phyloP scores from a whole-genome alignment of 2,797 vertebrate species.

The Sebastes minor region DNA sequence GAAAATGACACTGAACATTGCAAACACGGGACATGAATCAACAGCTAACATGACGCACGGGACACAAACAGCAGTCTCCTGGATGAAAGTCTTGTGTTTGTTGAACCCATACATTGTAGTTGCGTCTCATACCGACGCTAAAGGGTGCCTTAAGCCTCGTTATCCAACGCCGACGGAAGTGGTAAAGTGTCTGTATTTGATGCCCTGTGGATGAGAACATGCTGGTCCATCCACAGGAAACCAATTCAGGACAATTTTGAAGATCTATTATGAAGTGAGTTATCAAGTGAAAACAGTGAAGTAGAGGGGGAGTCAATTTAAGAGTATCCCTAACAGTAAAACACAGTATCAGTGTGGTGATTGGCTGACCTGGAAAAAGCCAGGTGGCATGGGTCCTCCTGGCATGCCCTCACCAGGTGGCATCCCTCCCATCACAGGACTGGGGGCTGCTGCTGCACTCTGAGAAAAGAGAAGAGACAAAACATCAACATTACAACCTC shows the following conservation, averaged over 20 bases:
- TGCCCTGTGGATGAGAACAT: no score
- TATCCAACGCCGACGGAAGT: no score
- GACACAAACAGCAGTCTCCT: no score
- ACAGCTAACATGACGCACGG: no score
- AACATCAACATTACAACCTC: not conserved
- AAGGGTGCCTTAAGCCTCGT: no score
- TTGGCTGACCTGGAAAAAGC: slow-evolving; percentile 95
- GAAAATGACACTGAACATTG: no score
- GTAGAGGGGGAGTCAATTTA: not conserved
- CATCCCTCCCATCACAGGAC: slow-evolving; percentile 99
- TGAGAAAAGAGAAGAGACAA: slow-evolving; percentile 59
- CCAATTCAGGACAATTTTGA: not conserved
- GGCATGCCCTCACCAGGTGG: slow-evolving; percentile 97
- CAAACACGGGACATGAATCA: no score
- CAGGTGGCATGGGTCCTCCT: slow-evolving; percentile 96
- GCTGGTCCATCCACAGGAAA: not conserved
- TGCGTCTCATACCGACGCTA: no score
- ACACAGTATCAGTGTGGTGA: not conserved
- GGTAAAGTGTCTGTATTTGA: no score
- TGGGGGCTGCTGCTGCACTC: slow-evolving; percentile 98
- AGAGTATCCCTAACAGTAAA: not conserved
- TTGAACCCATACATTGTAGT: no score
- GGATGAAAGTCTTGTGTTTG: no score
- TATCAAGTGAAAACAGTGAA: not conserved
- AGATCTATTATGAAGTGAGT: not conserved